Percentiles rank a stretch among this genome's conserved stretches.
Evolutionary conservation across 2,113 vertebrate species (phyloP).

Genomic region (Amazona guildingii): DNA sequence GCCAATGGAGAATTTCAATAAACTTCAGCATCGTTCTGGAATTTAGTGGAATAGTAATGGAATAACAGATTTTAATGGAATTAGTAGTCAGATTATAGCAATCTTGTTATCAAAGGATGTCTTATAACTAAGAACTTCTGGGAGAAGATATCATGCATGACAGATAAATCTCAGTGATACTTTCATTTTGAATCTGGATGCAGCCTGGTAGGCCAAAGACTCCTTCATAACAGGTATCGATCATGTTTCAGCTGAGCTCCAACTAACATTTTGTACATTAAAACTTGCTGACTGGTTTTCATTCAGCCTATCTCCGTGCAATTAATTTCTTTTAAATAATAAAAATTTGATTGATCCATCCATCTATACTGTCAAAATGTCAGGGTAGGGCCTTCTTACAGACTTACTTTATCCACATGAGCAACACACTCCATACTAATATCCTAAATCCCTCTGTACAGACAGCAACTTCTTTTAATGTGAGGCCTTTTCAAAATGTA

Average conservation of each 20-base stretch:
- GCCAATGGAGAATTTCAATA: background rate
- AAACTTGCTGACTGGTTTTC: background rate
- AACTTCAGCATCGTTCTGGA: background rate
- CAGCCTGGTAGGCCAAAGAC: background rate
- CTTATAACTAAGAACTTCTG: background rate
- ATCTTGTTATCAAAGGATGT: background rate
- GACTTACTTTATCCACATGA: background rate
- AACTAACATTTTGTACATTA: background rate
- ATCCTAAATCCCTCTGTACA: background rate
- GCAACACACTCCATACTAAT: background rate
- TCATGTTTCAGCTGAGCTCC: background rate
- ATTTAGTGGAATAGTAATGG: background rate
- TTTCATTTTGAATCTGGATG: background rate
- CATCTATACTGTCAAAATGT: background rate
- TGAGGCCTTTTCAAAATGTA: background rate
- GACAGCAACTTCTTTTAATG: background rate
- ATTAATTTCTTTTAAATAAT: background rate
- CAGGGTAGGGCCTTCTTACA: background rate
- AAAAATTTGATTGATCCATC: background rate
- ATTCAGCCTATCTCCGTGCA: background rate
- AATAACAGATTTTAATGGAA: background rate
- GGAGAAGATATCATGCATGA: fast-evolving
- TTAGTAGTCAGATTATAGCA: background rate
- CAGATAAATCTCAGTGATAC: background rate
- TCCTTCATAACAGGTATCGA: background rate